Evolutionary conservation across 2,797 vertebrate genomes (phyloP), one percentile per base, ranked within the genome.

Genomic region (Spinus pinus): DNA sequence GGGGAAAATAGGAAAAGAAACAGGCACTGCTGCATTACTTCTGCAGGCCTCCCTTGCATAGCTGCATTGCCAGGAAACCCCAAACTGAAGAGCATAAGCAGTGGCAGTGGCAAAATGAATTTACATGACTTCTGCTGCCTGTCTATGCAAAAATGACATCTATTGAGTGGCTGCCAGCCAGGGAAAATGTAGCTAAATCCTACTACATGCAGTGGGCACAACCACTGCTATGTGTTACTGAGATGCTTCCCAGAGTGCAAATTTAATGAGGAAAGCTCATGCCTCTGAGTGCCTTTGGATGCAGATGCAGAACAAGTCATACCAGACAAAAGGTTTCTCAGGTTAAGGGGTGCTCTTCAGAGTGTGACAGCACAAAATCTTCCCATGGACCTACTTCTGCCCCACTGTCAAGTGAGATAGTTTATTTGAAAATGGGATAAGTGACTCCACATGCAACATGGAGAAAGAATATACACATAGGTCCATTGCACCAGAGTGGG

Each of bases 381-480:
- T 51, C n/a, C 67, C 18, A 27, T 33, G 47, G 47, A 81, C 24
- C 28, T 61, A 42, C 10, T 88, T 83, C 35, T 58, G 72, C 11
- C 11, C 35, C 13, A 58, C 12, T 62, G 20, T 25, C 33, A 83
- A 54, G 20, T 11, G 47, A 77, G 25, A n/a, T 12, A 28, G 22
- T 62, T 70, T 49, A 42, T 71, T 86, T 93, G 51, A 53, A 80
- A 85, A 47, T 60, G 33, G 37, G 25, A 5, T 46, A 49, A 79
- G 6, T 84, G 51, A 41, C 39, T 80, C 41, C 13, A 41, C 37
- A 14, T 24, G 41, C 21, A 60, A 66, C 24, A 9, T 3, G 14
- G 24, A 44, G 19, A 51, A 84, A 46, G 33, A 39, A 84, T 2
- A 21, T 30, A 46, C 17, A 31, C 1, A 0, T 0, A 0, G 15